Percentiles rank a stretch among this genome's conserved stretches.
These are phyloP conservation scores for Ceyx melanurus DNA, from an alignment of 2,113 vertebrate genomes.

Conservation along the genomic window DNA sequence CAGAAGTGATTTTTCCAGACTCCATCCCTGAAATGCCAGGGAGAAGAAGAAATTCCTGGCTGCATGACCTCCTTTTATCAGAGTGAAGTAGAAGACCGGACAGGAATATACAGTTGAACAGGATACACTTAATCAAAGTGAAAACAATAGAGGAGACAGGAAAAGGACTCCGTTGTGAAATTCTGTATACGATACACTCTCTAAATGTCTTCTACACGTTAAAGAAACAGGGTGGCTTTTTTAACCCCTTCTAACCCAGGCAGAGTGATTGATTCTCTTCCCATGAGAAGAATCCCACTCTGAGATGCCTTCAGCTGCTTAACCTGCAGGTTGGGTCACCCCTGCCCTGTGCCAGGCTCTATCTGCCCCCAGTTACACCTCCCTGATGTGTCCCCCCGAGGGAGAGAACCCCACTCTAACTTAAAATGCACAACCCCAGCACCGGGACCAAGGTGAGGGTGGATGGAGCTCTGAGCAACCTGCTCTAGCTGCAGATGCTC, in stretches of 20 bases:
- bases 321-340: not conserved
- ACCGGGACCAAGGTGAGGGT: not conserved
- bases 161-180: slow-evolving; percentile 78
- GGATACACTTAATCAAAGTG: slow-evolving; percentile 83
- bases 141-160: slow-evolving; percentile 84
- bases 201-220: slow-evolving; percentile 63
- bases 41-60: not conserved
- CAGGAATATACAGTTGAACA: slow-evolving; percentile 85
- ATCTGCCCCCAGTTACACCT: not conserved
- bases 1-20: not conserved
- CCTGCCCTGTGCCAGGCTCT: not conserved
- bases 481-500: not conserved
- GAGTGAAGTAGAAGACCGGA: slow-evolving; percentile 66
- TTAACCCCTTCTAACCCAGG: not conserved
- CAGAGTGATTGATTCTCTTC: not conserved
- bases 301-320: not conserved
- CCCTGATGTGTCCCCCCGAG: fast-evolving
- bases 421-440: not conserved
- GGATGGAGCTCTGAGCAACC: not conserved
- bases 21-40: not conserved
- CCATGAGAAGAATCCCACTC: not conserved
- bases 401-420: not conserved
- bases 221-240: slow-evolving; percentile 8
- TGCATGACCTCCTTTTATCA: slow-evolving; percentile 64
- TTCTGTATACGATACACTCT: slow-evolving; percentile 73